Base-by-base conservation (phyloP, 1,140 invertebrate genomes). In the Cydia strobilella region DNA sequence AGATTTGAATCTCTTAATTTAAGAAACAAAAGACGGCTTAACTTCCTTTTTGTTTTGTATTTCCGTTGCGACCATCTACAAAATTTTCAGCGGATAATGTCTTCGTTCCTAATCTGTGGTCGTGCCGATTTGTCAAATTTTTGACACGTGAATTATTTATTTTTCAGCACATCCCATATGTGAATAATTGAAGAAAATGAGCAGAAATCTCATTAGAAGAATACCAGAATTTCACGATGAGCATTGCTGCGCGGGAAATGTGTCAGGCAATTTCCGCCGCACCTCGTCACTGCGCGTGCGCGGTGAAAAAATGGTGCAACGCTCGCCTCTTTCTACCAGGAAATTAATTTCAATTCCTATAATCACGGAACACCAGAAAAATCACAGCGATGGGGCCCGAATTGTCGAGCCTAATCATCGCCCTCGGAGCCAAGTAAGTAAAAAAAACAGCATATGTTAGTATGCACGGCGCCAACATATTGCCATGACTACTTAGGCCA, bases 231-330 rank as follows among this genome's bases (percentile, higher is more conserved):
- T 86, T 78, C 88, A 91, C 83, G 90, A 91, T 84, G 90, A 92
- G 72, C 84, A 88, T 74, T 93, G 86, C 83, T 90, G 90, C 90
- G 87, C 89, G 82, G 89, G 86, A 84, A 93, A 86, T 86, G 85
- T 86, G 85, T 86, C 83, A 77, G 84, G 87, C 66, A 91, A 91
- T 85, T 93, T 93, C 80, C 90, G 89, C 74, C 92, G 93, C 80
- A 86, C 90, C 72, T 90, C 86, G 51, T 93, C 92, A 87, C 86
- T 93, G 90, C 91, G 93, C 72, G 86, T 93, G 91, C 92, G 93
- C 89, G 93, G 93, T 82, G 91, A 93, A 81, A 92, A 92, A 87
- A 92, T 92, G 90, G 90, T 92, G 88, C 90, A 92, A 81, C 90
- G 90, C 42, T 91, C 90, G 75, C 90, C 90, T 83, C 83, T 92